These are phyloP conservation scores for Craniophora ligustri DNA, from an alignment of 2,888 invertebrate genomes.

Conservation along the genomic window DNA sequence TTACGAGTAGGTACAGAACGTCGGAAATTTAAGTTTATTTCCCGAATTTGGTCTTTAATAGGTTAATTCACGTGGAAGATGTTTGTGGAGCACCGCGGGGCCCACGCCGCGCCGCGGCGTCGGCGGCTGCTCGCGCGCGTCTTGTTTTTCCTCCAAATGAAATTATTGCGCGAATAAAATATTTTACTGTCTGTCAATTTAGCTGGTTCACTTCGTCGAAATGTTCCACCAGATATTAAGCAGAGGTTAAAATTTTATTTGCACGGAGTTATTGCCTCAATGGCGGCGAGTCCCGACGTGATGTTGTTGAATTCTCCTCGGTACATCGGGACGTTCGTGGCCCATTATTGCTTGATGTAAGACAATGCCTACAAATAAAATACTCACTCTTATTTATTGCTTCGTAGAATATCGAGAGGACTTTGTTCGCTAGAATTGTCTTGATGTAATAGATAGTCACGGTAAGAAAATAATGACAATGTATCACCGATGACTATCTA, in stretches of 20 bases:
- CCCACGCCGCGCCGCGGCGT: conserved; percentile 23
- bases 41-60: conserved; percentile 80
- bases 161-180: conserved; percentile 87
- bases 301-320: conserved; percentile 75
- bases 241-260: conserved; percentile 88
- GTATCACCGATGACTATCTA: conserved; percentile 18
- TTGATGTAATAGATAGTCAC: conserved; percentile 44
- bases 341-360: conserved; percentile 77
- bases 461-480: conserved; percentile 44
- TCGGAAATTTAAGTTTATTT: conserved; percentile 75
- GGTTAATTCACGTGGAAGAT: conserved; percentile 86
- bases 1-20: conserved; percentile 64
- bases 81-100: conserved; percentile 71
- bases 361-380: conserved; percentile 82
- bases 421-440: conserved; percentile 57
- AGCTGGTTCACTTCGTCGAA: conserved; percentile 73
- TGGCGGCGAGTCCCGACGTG: conserved; percentile 68
- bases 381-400: conserved; percentile 78
- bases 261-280: conserved; percentile 77
- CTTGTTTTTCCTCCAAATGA: conserved; percentile 87
- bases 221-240: conserved; percentile 83
- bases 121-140: conserved; percentile 50
- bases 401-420: conserved; percentile 54
- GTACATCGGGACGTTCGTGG: conserved; percentile 70
- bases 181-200: conserved; percentile 88